phyloP scores from a whole-genome alignment of 2,797 vertebrate genomes.

The Notolabrus celidotus region DNA sequence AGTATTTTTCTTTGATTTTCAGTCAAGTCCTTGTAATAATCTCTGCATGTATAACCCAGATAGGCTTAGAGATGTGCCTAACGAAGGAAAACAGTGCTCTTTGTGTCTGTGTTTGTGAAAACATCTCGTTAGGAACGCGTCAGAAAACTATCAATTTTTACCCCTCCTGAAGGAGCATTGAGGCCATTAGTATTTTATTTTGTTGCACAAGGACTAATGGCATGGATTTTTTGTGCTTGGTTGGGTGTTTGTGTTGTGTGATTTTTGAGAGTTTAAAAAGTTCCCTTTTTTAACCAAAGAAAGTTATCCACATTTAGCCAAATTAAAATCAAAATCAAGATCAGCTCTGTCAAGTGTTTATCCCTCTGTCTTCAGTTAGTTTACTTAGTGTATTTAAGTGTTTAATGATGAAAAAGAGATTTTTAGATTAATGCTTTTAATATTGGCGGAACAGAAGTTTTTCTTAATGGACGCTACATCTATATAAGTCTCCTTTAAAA shows the following conservation, averaged over 20 bases:
- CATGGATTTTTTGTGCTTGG: constrained; percentile 4
- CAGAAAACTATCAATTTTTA: not conserved
- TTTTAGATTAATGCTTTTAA: constrained; percentile 8
- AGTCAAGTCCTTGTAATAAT: constrained; percentile 25
- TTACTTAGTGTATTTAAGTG: not conserved
- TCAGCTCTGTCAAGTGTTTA: constrained; percentile 6
- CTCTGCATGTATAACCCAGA: constrained; percentile 25
- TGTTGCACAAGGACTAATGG: constrained; percentile 6
- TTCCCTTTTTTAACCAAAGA: constrained; percentile 62
- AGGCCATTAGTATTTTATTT: constrained; percentile 40
- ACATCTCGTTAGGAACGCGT: constrained; percentile 31
- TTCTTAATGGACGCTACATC: constrained; percentile 10
- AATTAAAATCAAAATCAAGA: constrained; percentile 14
- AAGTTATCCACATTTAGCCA: constrained; percentile 26
- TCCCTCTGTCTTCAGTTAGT: constrained; percentile 21
- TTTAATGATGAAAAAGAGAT: constrained; percentile 29
- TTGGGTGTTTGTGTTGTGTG: constrained; percentile 21
- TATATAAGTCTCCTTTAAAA: no score
- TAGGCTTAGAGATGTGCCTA: constrained; percentile 4
- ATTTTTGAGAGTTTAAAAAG: constrained; percentile 15
- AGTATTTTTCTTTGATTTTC: constrained; percentile 17
- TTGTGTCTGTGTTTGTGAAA: constrained; percentile 41
- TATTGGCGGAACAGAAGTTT: constrained; percentile 23
- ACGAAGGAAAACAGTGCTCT: constrained; percentile 11
- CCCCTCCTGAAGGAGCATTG: constrained; percentile 7